These are phyloP conservation scores for Sapayoa aenigma DNA, from an alignment of 2,113 vertebrate species.

Conservation along the genomic window DNA sequence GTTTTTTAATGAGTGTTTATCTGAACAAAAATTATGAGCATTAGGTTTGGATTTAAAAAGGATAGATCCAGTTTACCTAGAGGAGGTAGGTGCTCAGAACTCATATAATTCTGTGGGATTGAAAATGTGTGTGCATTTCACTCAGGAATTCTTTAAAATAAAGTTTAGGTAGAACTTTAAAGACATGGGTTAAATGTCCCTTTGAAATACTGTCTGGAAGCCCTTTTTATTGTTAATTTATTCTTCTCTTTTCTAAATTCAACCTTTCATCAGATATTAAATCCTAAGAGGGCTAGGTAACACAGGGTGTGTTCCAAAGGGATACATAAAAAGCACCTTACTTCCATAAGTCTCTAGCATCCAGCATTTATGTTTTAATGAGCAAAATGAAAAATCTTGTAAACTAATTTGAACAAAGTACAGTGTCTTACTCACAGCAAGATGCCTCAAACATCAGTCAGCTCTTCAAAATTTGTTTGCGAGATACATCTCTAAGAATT, in stretches of 20 bases:
- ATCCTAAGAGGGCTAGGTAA: not conserved
- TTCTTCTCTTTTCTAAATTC: not conserved
- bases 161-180: not conserved
- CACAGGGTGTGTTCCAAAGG: not conserved
- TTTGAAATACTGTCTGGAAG: not conserved
- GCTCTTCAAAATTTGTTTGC: conserved; percentile 21
- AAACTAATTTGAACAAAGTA: conserved; percentile 59
- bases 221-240: conserved; percentile 9
- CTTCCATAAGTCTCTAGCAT: conserved; percentile 15
- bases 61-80: not conserved
- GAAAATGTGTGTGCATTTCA: not conserved
- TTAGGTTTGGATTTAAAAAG: not conserved
- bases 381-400: conserved; percentile 47
- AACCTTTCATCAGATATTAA: conserved; percentile 2
- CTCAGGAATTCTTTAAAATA: conserved; percentile 7
- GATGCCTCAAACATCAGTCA: conserved; percentile 20
- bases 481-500: conserved; percentile 21
- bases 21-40: not conserved
- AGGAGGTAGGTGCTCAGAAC: not conserved
- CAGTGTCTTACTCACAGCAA: not conserved
- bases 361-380: conserved; percentile 29
- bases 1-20: not conserved
- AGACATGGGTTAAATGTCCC: not conserved
- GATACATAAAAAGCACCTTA: not conserved
- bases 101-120: not conserved